Base-by-base conservation (phyloP, 2,113 vertebrate species). In the Nibea coibor region DNA sequence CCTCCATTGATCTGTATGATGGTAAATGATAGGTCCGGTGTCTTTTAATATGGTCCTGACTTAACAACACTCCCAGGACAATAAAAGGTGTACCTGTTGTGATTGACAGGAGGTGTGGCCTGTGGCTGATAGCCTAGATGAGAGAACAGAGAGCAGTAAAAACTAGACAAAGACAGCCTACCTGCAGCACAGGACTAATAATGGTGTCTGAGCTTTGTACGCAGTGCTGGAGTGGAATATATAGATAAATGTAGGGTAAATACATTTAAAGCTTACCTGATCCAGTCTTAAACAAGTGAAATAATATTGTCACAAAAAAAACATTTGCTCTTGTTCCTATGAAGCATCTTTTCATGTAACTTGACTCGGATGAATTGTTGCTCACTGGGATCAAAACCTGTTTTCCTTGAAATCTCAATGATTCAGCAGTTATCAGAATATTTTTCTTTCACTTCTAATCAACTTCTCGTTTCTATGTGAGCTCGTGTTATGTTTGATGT, bases 61-160 rank as follows among this genome's bases (percentile, higher is more conserved):
- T 9, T 42, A 3, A 53, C 31, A 53, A 17, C 22, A 31, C 45
- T n/a, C 31, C 53, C 2, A 22, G 66, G 26, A 43, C 8, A 35
- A 10, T 6, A 31, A n/a, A 42, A 75, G 45, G 20, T 56, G 2
- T 8, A 4, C 2, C 35, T 56, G 43, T 68, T 81, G 53, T 76
- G 78, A 69, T 47, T 81, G 61, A 1, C 51, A 66, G 54, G 19
- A 64, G 73, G 83, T 26, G 78, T 89, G 81, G 26, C 63, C 43
- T 1, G 16, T 22, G n/a, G 1, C 5, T 22, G 22, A 28, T 61
- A 14, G 5, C 20, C 16, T 17, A 58, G 8, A 59, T 26, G 8
- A 69, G 58, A 66, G 14, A 70, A 42, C 59, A 1, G 58, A 61
- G 39, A 43, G 48, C 16, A 9, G 43, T 48, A 48, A 61, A 59